phyloP scores from a whole-genome alignment of 2,888 invertebrate genomes.

The Chymomyza fuscimana region DNA sequence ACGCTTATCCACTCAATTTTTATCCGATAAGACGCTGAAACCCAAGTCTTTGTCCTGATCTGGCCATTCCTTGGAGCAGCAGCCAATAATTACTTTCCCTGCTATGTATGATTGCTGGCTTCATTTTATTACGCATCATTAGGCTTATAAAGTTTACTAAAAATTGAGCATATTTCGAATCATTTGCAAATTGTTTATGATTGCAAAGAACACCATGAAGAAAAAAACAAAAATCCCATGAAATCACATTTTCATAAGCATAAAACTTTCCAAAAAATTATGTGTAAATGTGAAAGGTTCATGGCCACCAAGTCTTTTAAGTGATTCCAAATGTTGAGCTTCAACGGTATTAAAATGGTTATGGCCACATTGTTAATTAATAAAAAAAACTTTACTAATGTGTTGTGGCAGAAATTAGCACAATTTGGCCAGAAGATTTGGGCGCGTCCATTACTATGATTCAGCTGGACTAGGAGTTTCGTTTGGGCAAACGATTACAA shows the following conservation, averaged over 20 bases:
- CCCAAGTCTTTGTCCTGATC: constrained; percentile 2
- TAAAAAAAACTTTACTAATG: constrained; percentile 9
- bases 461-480: not conserved
- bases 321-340: not conserved
- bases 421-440: not conserved
- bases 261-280: constrained; percentile 59
- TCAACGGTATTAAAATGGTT: constrained; percentile 10
- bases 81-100: constrained; percentile 69
- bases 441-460: not conserved
- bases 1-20: constrained; percentile 42
- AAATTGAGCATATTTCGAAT: constrained; percentile 21
- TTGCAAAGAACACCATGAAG: constrained; percentile 33
- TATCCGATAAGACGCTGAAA: constrained; percentile 53
- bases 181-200: constrained; percentile 64
- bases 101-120: constrained; percentile 55
- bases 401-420: constrained; percentile 16
- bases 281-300: constrained; percentile 69
- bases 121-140: constrained; percentile 68
- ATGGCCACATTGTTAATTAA: not conserved
- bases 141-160: constrained; percentile 50
- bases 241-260: constrained; percentile 48
- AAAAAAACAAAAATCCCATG: constrained; percentile 34
- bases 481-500: not conserved
- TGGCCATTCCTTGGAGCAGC: constrained; percentile 38
- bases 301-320: constrained; percentile 18